Base-by-base conservation (phyloP, 2,888 invertebrate species). In the Stenurella melanura region DNA sequence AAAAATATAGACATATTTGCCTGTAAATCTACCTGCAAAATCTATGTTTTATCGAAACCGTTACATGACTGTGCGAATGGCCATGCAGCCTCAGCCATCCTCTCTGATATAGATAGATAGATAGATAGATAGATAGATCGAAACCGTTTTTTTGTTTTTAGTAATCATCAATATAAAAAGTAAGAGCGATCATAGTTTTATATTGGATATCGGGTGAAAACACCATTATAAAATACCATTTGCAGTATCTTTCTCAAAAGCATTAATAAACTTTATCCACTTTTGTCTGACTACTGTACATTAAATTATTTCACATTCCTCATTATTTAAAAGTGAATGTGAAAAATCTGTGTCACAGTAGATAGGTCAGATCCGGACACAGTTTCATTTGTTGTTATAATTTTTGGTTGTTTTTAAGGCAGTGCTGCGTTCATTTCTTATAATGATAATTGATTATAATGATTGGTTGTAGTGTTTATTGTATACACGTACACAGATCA, bases 401-500 rank as follows among this genome's bases (percentile, higher is more conserved):
- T 81, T 78, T 80, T 80, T 75, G 70, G 61, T 77, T 74, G 57
- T 74, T 79, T 76, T 77, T 78, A 76, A 80, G 78, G 82, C 82
- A 84, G 77, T 81, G 81, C 83, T 82, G 81, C 81, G 77, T 81
- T 80, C 78, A 79, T 81, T 80, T 78, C 74, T 68, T 75, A 76
- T 73, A 73, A 75, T 76, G 50, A 73, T 72, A 60, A 75, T 76
- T 76, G 76, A 70, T 79, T 75, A 75, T 71, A 75, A 66, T 79
- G 69, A 68, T 77, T 71, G 76, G 68, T 76, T 77, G 76, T 74
- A 74, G 66, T 73, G 57, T 61, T 78, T 72, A 64, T 71, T 70
- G 69, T 77, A 77, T 75, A 80, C 80, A 78, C 78, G 72, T 78
- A 81, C 83, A 83, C 81, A 76, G 63, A 78, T 79, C 82, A 82